phyloP scores from a whole-genome alignment of 2,888 invertebrate genomes.

The Steinernema hermaphroditum region DNA sequence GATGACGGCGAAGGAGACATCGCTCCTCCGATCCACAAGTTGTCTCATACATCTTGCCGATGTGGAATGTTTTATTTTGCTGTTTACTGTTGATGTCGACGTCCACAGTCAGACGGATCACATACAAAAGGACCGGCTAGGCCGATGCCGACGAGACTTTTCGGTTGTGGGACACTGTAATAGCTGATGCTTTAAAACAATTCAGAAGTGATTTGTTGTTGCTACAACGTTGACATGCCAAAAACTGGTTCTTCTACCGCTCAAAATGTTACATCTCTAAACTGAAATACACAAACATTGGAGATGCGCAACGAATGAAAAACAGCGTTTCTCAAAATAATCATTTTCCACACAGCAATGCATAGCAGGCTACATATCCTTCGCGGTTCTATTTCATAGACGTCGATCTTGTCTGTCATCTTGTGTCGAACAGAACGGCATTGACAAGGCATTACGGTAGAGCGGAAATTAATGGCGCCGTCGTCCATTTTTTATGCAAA shows the following conservation, averaged over 20 bases:
- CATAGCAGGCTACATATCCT: not conserved
- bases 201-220: constrained; percentile 19
- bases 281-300: constrained; percentile 6
- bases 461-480: not conserved
- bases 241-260: constrained; percentile 8
- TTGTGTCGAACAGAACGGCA: not conserved
- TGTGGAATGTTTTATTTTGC: constrained; percentile 1
- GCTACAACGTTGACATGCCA: not conserved
- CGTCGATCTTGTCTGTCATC: not conserved
- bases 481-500: not conserved
- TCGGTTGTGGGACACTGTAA: not conserved
- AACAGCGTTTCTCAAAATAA: no score
- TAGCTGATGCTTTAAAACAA: constrained; percentile 10
- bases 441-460: not conserved
- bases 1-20: constrained; percentile 20
- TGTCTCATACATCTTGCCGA: not conserved
- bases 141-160: not conserved
- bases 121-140: not conserved
- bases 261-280: constrained; percentile 4
- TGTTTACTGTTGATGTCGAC: constrained; percentile 11
- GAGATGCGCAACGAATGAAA: no score
- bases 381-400: not conserved
- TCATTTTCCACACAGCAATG: no score
- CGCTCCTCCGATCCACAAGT: not conserved
- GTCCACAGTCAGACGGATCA: not conserved